Conservation (phyloP, 2,113 vertebrate genomes). For the Pica pica region DNA sequence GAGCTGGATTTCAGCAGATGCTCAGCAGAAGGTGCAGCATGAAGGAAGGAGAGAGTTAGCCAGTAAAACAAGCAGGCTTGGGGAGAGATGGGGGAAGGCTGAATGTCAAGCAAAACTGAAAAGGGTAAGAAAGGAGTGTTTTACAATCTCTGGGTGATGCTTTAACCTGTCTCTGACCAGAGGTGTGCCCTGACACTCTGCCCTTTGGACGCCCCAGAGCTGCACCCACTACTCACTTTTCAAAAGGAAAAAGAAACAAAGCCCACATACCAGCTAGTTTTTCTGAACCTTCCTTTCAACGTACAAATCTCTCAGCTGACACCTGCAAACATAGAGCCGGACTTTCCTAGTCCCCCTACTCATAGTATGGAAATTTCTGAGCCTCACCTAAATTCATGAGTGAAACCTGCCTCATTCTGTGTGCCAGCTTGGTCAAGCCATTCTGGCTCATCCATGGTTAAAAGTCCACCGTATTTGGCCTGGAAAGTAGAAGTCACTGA, state of each 20-base stretch:
- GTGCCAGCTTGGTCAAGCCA: background rate
- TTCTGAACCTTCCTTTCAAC: background rate
- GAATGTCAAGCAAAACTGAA: background rate
- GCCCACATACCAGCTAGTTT: background rate
- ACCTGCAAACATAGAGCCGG: background rate
- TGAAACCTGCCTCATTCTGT: background rate
- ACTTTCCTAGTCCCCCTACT: background rate
- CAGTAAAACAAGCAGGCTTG: background rate
- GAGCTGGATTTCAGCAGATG: background rate
- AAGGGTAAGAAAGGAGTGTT: background rate
- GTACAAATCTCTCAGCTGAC: background rate
- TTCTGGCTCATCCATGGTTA: background rate
- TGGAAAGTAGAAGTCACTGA: background rate
- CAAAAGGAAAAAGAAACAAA: conserved; percentile 18
- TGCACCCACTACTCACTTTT: background rate
- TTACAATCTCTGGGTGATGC: background rate
- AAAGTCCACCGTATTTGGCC: background rate
- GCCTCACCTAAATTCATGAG: background rate
- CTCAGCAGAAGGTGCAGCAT: background rate
- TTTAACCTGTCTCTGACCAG: background rate
- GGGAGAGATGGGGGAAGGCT: background rate
- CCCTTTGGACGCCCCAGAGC: background rate
- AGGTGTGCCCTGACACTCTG: background rate
- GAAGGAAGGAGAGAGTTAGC: background rate
- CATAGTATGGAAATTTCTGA: background rate